Evolutionary conservation across 2,113 vertebrate genomes (phyloP).

Genomic region (Archilochus colubris): DNA sequence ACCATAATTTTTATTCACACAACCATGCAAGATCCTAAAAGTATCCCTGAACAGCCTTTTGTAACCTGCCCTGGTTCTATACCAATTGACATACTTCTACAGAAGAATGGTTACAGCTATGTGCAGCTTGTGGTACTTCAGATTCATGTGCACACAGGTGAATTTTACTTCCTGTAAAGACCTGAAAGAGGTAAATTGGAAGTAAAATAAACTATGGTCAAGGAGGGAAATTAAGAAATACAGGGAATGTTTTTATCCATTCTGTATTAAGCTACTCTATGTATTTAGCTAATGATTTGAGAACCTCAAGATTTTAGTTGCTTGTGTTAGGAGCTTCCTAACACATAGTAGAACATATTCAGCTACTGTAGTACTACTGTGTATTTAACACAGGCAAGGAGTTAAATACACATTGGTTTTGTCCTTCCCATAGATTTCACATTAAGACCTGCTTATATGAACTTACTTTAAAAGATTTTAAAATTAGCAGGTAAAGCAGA

Average conservation of each 20-base stretch:
- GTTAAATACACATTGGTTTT: neutral
- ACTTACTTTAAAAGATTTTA: neutral
- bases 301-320: neutral
- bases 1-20: neutral
- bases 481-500: neutral
- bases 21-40: neutral
- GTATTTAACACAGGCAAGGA: neutral
- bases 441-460: neutral
- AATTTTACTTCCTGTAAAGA: neutral
- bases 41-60: neutral
- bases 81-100: neutral
- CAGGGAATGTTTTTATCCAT: neutral
- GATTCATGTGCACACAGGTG: neutral
- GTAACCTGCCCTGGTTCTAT: neutral
- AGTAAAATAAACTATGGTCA: neutral
- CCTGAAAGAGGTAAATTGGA: neutral
- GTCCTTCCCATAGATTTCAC: neutral
- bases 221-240: neutral
- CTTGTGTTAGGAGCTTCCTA: neutral
- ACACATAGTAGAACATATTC: neutral
- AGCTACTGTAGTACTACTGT: neutral
- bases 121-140: neutral
- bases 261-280: neutral
- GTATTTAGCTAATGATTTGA: neutral
- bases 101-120: neutral